phyloP scores from a whole-genome alignment of 1,140 invertebrate genomes.

The Trachymyrmex cornetzi region DNA sequence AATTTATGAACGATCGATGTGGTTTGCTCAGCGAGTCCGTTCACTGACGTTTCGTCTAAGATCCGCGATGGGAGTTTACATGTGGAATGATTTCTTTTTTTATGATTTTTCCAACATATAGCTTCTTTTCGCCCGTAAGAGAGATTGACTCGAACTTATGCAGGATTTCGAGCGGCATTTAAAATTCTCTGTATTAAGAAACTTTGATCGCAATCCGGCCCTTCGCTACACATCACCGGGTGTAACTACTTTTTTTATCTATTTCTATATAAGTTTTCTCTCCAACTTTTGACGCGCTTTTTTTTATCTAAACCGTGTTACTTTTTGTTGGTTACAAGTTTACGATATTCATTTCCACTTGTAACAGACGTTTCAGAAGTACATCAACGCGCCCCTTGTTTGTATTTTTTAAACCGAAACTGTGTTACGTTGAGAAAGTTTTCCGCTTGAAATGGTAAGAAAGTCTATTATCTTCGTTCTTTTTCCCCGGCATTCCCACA shows the following conservation, averaged over 20 bases:
- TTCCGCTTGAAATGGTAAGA: constrained; percentile 59
- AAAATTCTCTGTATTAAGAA: background rate
- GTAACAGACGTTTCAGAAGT: background rate
- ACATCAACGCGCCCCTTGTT: constrained; percentile 32
- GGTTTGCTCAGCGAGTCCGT: background rate
- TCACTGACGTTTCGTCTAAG: constrained; percentile 28
- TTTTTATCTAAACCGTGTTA: background rate
- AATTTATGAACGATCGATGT: constrained; percentile 70
- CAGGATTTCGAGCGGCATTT: constrained; percentile 28
- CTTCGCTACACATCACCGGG: background rate
- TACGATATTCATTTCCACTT: background rate
- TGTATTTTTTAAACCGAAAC: constrained; percentile 39
- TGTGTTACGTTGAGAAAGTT: constrained; percentile 57
- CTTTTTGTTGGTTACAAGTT: constrained; percentile 34
- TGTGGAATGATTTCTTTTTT: constrained; percentile 10
- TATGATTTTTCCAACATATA: background rate
- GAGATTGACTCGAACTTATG: background rate
- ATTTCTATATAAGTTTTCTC: background rate
- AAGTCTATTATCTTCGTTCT: constrained; percentile 66
- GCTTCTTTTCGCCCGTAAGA: background rate
- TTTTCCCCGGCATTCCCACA: constrained; percentile 10
- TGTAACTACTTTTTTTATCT: constrained; percentile 9
- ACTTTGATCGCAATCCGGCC: constrained; percentile 26
- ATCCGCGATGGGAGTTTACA: constrained; percentile 12
- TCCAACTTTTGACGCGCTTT: constrained; percentile 6